Base-by-base conservation (phyloP, 1,140 invertebrate species). In the Drosophila repletoides region DNA sequence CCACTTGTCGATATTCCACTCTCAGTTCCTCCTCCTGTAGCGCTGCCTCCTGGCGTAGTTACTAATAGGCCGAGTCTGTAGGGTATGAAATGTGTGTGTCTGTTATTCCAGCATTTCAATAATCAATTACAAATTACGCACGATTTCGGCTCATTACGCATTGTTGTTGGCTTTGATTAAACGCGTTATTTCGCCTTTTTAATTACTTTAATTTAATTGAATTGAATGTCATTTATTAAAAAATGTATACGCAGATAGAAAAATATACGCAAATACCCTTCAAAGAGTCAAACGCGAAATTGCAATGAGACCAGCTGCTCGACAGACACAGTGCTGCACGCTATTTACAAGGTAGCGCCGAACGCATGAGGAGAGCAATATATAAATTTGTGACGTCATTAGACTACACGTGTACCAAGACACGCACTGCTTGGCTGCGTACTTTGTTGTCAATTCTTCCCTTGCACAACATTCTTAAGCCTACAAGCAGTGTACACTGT, bases 141-240 rank as follows among this genome's bases (percentile, higher is more conserved):
- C 88, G 75, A 77, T 81, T 89, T 89, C 70, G 87, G 88, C 66
- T 68, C 72, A 68, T 84, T 83, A 72, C 83, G 84, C 88, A 89
- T 89, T 24, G 52, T 79, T 43, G 6, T 75, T 61, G 29, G 7
- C 14, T 63, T 53, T 10, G 65, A 48, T 73, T 63, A 24, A 51
- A 17, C 29, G 15, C 26, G 22, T 17, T 43, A 12, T 29, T 7
- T 66, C 48, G 40, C 75, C n/a, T n/a, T n/a, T 33, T 40, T 63
- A 64, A 72, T 69, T 69, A 46, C 26, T 3, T n/a, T n/a, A n/a
- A n/a, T n/a, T n/a, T n/a, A n/a, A n/a, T n/a, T n/a, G n/a, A n/a
- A n/a, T n/a, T n/a, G n/a, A n/a, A n/a, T n/a, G 51, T 29, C 59
- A 38, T 58, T 49, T 14, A 58, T 65, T 24, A 15, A 53, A 67